A percentile compares a stretch with the other conserved stretches of the same genome.
phyloP scores from a whole-genome alignment of 2,888 invertebrate genomes.

The Salticus scenicus region DNA sequence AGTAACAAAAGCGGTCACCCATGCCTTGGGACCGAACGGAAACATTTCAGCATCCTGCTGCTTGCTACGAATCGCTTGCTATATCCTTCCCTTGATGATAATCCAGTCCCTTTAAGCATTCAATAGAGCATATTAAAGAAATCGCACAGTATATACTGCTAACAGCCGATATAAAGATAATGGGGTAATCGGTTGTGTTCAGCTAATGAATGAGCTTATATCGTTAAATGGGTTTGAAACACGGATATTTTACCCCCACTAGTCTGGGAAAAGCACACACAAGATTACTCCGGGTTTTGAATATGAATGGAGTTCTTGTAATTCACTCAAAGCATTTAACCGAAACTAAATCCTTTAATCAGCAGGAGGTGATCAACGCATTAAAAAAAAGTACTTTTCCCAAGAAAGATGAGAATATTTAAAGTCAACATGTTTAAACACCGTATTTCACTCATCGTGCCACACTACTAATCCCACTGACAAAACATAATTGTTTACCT shows the following conservation, averaged over 20 bases:
- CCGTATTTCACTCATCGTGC: too few species aligned
- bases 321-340: neutral
- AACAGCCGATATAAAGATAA: neutral
- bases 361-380: neutral
- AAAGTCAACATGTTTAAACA: too few species aligned
- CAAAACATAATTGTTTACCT: too few species aligned
- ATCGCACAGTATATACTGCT: neutral
- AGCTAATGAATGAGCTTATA: neutral
- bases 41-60: neutral
- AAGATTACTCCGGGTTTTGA: too few species aligned
- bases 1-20: too few species aligned
- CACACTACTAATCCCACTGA: too few species aligned
- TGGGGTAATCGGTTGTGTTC: slow-evolving; percentile 11
- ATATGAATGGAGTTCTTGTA: too few species aligned
- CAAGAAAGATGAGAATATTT: neutral
- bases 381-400: neutral
- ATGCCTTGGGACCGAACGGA: neutral
- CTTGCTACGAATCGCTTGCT: neutral
- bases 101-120: neutral
- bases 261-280: too few species aligned
- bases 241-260: neutral
- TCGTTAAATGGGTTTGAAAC: neutral
- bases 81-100: neutral
- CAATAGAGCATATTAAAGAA: neutral
- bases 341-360: neutral